Base-by-base conservation (phyloP, 2,888 invertebrate species). In the Perizoma affinitatum region DNA sequence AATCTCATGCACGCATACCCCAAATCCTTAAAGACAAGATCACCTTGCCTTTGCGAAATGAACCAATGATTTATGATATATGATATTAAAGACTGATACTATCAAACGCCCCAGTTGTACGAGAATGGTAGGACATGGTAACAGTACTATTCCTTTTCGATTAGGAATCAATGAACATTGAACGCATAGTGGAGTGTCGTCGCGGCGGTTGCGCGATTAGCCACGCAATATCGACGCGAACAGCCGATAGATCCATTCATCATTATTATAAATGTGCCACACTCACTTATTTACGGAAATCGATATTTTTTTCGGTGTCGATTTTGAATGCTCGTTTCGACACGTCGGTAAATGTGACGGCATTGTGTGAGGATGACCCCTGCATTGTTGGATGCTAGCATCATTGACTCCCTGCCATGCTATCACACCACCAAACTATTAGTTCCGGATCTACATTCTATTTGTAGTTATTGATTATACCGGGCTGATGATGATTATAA, bases 281-380 rank as follows among this genome's bases (percentile, higher is more conserved):
- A 90, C 89, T 91, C 90, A 83, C 90, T 92, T 92, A 92, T 91
- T 92, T 91, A 92, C 91, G 91, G 92, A 92, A 91, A 92, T 92
- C 92, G 91, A 90, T 92, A 90, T 92, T 91, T 92, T 92, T 91
- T 92, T 91, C 87, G 86, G 86, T 87, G 84, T 87, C 85, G 87
- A 82, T 79, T 83, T 84, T 90, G 87, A 89, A 92, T 90, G 79
- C 79, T 73, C 74, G 75, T 85, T 87, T 88, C 84, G 88, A 87
- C 88, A 89, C 90, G 83, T 88, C 84, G 85, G 80, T 88, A 87
- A 89, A 88, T 86, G 90, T 87, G 86, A 87, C 82, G 81, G 82
- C 80, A 87, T 91, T 90, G 90, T 90, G 70, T 22, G 75, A 71
- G 75, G 85, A 82, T 89, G 91, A 91, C 91, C 91, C 90, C 83